Base-by-base conservation (phyloP, 2,113 vertebrate species). In the Lethenteron camtschaticum region DNA sequence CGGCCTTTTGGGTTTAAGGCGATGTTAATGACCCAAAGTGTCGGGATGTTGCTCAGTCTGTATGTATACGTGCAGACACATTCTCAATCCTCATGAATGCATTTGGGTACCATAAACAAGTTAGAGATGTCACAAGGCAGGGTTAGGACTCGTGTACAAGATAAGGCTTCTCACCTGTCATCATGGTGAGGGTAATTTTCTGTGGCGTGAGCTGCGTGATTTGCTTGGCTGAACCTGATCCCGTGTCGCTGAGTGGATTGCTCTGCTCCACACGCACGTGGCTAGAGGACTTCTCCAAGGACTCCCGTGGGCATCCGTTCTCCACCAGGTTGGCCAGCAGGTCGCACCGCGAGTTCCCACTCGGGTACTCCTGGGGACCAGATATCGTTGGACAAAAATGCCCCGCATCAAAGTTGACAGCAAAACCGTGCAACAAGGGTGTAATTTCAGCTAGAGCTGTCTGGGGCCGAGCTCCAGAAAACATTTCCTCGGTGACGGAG, bases 181-280 rank as follows among this genome's bases (percentile, higher is more conserved):
- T 79, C 63, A 97, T 81, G 73, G 76, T 86, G 72, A 96, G 73
- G 0, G 85, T 76, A 1, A 97, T 76, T 70, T 85, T 84, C 81
- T 99, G 94, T 1, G 94, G 94, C 0, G 73, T 83, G 72, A 99
- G 87, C 81, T 96, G 91, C 0, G 88, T 85, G 57, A 90, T 84
- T 0, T 89, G 76, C 73, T 83, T 83, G 1, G 71, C 71, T 1
- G 77, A 72, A 4, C 82, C 80, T 0, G 86, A 87, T 4, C 87
- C 85, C 75, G 89, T 88, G 68, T 78, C 85, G 76, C 91, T 96
- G 74, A 97, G 79, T 0, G 86, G 83, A 63, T 77, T 4, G 55
- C 78, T 85, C 72, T 74, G 71, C 70, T 85, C 70, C 69, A 95
- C 72, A 0, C 55, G 81, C 16, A 77, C 75, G 71, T 75, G 82